Evolutionary conservation across 2,113 vertebrate genomes (phyloP), one percentile per base, ranked within the genome.

Genomic region (Regulus satrapa): DNA sequence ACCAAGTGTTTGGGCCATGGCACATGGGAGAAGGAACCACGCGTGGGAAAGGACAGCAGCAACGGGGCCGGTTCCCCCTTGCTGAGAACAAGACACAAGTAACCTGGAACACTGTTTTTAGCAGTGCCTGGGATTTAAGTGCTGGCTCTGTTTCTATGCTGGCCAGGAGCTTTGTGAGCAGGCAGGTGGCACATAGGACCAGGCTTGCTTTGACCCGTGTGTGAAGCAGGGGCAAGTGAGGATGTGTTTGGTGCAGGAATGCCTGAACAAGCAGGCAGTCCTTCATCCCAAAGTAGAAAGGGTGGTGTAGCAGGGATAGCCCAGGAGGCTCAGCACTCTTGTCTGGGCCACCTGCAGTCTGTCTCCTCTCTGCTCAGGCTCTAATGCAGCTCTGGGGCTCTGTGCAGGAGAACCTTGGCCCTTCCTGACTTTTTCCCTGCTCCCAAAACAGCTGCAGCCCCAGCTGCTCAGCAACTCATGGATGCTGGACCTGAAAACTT

Each of bases 1-100:
- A 7, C 8, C 41, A 36, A 21, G 23, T 4, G 2, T 17, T 46
- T 0, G 0, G 34, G 41, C 32, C 1, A 4, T 17, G 41, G 41
- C 31, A 56, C 4, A 1, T 3, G 26, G 48, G 26, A 68, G 48
- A 64, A 94, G 9, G 16, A 80, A 3, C 5, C 12, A 28, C 4
- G 5, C 32, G 21, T 13, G n/a, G 25, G 9, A 14, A 75, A 83
- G 45, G 29, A 38, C 16, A 51, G 32, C 41, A 79, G 54, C 36
- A 64, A 2, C 0, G 2, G 20, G 18, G 9, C 12, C 58, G 52
- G 13, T 14, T 21, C 8, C 11, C 3, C 24, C 23, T 55, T n/a
- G 6, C 6, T 1, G 3, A 55, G 10, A 31, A 24, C n/a, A 72
- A 62, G 43, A 83, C 11, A 4, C 12, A 40, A 68, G 63, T 40